Evolutionary conservation across 2,888 invertebrate species (phyloP).

Genomic region (Prostheceraeus crozeri): DNA sequence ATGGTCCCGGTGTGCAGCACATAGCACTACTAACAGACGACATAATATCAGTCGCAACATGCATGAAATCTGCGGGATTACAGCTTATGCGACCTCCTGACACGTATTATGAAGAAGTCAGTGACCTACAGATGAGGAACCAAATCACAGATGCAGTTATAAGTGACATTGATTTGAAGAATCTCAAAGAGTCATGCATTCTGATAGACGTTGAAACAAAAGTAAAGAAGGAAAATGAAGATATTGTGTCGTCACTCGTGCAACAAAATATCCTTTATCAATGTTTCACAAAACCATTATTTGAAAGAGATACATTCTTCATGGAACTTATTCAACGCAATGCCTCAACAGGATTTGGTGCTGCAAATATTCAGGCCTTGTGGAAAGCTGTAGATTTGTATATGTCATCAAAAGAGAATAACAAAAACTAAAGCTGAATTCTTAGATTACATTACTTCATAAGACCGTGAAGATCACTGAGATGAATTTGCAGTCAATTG

Average conservation of each 20-base stretch:
- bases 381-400: slow-evolving; percentile 56
- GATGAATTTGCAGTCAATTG: no score
- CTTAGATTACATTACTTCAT: no score
- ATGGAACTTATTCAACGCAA: slow-evolving; percentile 58
- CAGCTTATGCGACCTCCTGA: slow-evolving; percentile 56
- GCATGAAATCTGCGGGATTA: slow-evolving; percentile 48
- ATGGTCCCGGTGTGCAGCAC: slow-evolving; percentile 58
- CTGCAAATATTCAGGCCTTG: slow-evolving; percentile 59
- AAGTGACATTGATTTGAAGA: not conserved
- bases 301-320: slow-evolving; percentile 58
- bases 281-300: slow-evolving; percentile 58
- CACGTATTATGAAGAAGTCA: slow-evolving; percentile 50
- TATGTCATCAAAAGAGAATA: no score
- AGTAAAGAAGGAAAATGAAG: no score
- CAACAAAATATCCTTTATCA: no score
- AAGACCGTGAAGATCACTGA: no score
- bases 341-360: slow-evolving; percentile 59
- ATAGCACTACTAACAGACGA: slow-evolving; percentile 55
- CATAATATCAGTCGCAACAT: slow-evolving; percentile 52
- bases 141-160: not conserved
- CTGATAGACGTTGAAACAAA: slow-evolving; percentile 7
- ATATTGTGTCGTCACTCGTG: no score
- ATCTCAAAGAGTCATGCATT: not conserved
- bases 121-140: not conserved
- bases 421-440: no score